Evolutionary conservation across 2,888 invertebrate genomes (phyloP), one percentile per base, ranked within the genome.

Genomic region (Clusia tigrina): DNA sequence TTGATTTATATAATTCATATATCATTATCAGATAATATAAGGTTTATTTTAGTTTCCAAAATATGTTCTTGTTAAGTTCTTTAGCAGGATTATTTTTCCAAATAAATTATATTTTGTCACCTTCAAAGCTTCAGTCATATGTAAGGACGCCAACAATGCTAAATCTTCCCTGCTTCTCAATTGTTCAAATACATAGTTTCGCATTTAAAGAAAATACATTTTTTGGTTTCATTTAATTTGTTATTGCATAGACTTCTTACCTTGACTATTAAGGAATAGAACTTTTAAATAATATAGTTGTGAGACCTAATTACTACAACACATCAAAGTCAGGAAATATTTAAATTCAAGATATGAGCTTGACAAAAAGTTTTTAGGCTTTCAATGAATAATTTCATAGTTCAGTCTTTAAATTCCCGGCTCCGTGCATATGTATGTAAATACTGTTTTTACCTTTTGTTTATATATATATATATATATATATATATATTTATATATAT

Each of bases 391-490:
- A 42, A n/a, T 5, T 42, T 42, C 42, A 42, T n/a, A 42, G n/a
- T 74, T 79, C 79, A 79, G 79, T 79, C 79, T 79, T 80, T 76
- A 74, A 78, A 78, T 79, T 80, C 76, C 77, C 79, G 78, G 80
- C 77, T 74, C 79, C 80, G 79, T 80, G 80, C 79, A 78, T 76
- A 46, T 65, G 57, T 54, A 42, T 57, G 54, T 54, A 55, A 57
- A 51, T 58, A 24, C 54, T 52, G 38, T 57, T 25, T 17, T 63
- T n/a, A n/a, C n/a, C n/a, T n/a, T n/a, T n/a, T n/a, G n/a, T n/a
- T n/a, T n/a, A n/a, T n/a, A n/a, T n/a, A n/a, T n/a, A n/a, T n/a
- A n/a, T n/a, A n/a, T n/a, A n/a, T n/a, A n/a, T n/a, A n/a, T n/a
- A n/a, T n/a, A n/a, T n/a, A n/a, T n/a, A n/a, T n/a, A n/a, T n/a